Evolutionary conservation across 2,797 vertebrate species (phyloP).

Genomic region (Enteromius fasciolatus): DNA sequence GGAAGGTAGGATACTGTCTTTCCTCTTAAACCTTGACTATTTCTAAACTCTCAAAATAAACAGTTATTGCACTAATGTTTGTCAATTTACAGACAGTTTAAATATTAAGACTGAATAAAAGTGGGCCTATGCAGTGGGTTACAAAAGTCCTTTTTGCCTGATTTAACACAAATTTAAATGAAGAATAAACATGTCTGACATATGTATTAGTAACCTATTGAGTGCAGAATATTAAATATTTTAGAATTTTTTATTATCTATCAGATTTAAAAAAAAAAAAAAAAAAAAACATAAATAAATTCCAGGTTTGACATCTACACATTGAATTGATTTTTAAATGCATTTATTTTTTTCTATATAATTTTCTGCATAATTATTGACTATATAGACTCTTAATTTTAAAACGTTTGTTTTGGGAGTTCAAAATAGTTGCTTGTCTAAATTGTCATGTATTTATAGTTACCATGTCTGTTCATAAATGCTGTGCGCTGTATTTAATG

Average conservation of each 20-base stretch:
- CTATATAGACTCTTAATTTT: background rate
- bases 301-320: background rate
- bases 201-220: background rate
- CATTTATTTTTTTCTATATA: background rate
- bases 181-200: background rate
- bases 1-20: slow-evolving; percentile 84
- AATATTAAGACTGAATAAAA: background rate
- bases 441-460: background rate
- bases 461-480: slow-evolving; percentile 12
- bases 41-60: slow-evolving; percentile 32
- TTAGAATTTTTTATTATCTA: background rate
- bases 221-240: background rate
- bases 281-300: too few species aligned
- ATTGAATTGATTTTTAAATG: background rate
- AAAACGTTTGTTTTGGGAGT: slow-evolving; percentile 22
- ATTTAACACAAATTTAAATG: background rate
- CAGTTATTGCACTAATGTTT: background rate
- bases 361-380: background rate
- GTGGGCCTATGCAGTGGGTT: background rate
- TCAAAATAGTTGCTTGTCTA: slow-evolving; percentile 6
- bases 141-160: background rate
- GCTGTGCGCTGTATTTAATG: slow-evolving; percentile 10
- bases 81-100: background rate
- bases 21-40: slow-evolving; percentile 25
- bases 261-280: background rate